Evolutionary conservation across 2,797 vertebrate genomes (phyloP), one percentile per base, ranked within the genome.

Genomic region (Sternotherus odoratus): DNA sequence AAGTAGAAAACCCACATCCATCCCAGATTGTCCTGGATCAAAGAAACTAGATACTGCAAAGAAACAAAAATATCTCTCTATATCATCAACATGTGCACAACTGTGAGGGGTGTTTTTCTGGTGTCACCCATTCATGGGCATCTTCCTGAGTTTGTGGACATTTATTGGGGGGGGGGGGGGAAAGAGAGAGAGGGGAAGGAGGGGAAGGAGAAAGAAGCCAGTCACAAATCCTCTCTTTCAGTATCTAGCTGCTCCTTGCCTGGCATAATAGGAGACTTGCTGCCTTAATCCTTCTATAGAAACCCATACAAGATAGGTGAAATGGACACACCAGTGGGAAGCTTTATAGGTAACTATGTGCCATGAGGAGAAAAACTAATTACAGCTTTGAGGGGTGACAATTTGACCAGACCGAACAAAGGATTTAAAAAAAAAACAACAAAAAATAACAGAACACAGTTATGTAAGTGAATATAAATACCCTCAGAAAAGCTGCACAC

Each of bases 1-100:
- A 99, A 99, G 98, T 99, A 99, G 98, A 99, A 99, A 83, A 99
- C 99, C 93, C 97, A 98, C 98, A 98, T 99, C 99, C 99, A 99
- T 95, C 97, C 98, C 75, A 99, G 96, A 90, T 97, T 98, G 95
- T 98, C 99, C 96, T 99, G 98, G 56, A 99, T 99, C 96, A 99
- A 98, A 63, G 99, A 99, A 91, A 99, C 99, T 93, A 99, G 95
- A 85, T 97, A 98, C 98, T 98, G 82, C 92, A 97, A 77, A 50
- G 33, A 92, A 96, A 94, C 48, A 4, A 69, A n/a, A n/a, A n/a
- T n/a, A n/a, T n/a, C n/a, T n/a, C n/a, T n/a, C n/a, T n/a, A n/a
- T n/a, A 83, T 23, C n/a, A 57, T 56, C 33, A 92, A 93, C 69
- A 89, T 24, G 86, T 57, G 69, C 56, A 53, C 21, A 79, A 81